phyloP scores from a whole-genome alignment of 2,113 vertebrate species.

The Tursiops truncatus region DNA sequence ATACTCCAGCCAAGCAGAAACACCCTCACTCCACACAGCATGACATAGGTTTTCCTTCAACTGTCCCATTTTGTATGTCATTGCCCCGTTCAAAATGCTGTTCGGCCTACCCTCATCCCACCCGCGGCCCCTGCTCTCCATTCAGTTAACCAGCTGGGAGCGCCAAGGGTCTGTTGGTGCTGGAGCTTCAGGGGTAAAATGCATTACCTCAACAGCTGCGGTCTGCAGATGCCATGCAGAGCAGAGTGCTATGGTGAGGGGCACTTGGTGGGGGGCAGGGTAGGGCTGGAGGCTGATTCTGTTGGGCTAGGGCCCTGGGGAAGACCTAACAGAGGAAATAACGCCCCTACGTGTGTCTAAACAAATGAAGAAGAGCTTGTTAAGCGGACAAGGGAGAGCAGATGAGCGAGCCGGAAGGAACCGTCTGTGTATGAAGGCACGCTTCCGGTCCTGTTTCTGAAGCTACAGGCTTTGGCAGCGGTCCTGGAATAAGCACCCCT shows the following conservation, averaged over 20 bases:
- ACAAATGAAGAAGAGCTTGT: not conserved
- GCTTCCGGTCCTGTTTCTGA: not conserved
- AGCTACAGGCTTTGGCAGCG: not conserved
- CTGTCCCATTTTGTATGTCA: not conserved
- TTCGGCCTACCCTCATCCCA: too few relatives aligned
- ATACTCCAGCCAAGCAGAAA: constrained; percentile 23
- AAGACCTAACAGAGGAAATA: not conserved
- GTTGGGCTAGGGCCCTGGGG: not conserved
- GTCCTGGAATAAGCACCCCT: not conserved
- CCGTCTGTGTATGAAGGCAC: not conserved
- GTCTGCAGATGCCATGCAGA: not conserved
- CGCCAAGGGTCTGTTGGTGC: not conserved
- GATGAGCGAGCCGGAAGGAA: not conserved
- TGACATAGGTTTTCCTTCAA: not conserved
- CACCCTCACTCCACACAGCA: not conserved
- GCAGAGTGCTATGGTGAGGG: not conserved
- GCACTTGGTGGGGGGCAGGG: rapidly evolving
- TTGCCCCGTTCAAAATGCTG: not conserved
- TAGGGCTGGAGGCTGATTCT: rapidly evolving
- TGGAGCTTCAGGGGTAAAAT: not conserved
- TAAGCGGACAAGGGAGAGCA: not conserved
- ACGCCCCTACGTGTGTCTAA: not conserved
- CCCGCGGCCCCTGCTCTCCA: not conserved
- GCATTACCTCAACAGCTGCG: not conserved
- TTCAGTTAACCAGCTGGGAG: not conserved